These are phyloP conservation scores for Chouioia cunea DNA, from an alignment of 2,888 invertebrate species.

Conservation along the genomic window DNA sequence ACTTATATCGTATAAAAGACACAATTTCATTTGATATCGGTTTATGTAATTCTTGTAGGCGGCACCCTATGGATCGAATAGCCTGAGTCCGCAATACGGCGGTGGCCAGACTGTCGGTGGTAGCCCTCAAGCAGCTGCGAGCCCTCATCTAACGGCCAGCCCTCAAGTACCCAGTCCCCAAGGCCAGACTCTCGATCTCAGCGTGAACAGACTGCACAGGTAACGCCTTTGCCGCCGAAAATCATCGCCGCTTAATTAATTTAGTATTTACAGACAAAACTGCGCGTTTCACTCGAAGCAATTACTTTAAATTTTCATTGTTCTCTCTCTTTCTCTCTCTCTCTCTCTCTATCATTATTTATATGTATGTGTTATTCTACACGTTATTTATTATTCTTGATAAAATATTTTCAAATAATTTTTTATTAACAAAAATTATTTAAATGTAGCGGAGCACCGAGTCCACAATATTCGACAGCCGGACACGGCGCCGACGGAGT, in stretches of 20 bases:
- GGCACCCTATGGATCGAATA: constrained; percentile 77
- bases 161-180: constrained; percentile 93
- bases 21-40: constrained; percentile 37
- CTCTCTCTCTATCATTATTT: too few relatives aligned
- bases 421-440: not conserved
- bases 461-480: constrained; percentile 73
- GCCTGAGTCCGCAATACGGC: constrained; percentile 77
- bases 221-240: constrained; percentile 62
- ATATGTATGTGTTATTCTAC: not conserved
- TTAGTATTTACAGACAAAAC: constrained; percentile 40
- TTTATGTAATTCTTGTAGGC: constrained; percentile 70
- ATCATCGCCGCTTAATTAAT: constrained; percentile 44
- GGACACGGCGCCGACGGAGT: constrained; percentile 67
- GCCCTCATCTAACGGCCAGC: constrained; percentile 86
- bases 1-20: constrained; percentile 15
- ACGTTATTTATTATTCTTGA: not conserved
- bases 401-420: constrained; percentile 1
- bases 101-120: constrained; percentile 79
- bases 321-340: not conserved
- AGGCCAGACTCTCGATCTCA: constrained; percentile 90
- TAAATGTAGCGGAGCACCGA: constrained; percentile 70
- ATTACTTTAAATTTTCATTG: constrained; percentile 22
- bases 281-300: not conserved
- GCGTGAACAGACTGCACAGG: constrained; percentile 90
- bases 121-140: constrained; percentile 88